Conservation (phyloP, 2,888 invertebrate species). For the Dendrolimus houi region DNA sequence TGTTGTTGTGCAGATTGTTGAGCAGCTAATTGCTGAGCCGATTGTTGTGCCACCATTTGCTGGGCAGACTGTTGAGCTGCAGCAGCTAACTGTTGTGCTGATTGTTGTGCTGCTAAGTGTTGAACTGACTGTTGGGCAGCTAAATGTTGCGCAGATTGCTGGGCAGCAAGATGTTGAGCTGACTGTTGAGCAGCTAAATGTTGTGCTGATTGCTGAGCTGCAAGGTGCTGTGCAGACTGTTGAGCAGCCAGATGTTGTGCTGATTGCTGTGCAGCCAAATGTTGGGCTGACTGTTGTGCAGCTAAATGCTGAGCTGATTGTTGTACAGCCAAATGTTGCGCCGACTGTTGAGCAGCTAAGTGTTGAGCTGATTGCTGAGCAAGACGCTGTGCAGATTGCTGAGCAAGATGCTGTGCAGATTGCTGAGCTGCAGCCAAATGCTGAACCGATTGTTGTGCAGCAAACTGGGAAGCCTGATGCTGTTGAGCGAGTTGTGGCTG, state of each 20-base stretch:
- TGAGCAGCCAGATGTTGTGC: constrained; percentile 23
- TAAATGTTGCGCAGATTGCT: constrained; percentile 29
- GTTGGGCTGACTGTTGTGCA: constrained; percentile 45
- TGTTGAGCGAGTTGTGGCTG: constrained; percentile 55
- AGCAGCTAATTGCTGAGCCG: constrained; percentile 54
- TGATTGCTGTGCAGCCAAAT: constrained; percentile 39
- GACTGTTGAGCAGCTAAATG: constrained; percentile 38
- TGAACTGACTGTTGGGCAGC: constrained; percentile 49
- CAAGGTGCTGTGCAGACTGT: constrained; percentile 39
- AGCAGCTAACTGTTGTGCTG: constrained; percentile 47
- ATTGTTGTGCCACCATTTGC: constrained; percentile 44
- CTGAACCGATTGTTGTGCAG: constrained; percentile 56
- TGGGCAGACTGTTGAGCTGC: constrained; percentile 45
- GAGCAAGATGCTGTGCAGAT: constrained; percentile 38
- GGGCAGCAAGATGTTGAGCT: constrained; percentile 35
- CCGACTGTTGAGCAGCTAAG: constrained; percentile 35
- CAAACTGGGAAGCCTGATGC: constrained; percentile 56
- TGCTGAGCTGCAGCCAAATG: constrained; percentile 50
- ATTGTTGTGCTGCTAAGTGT: constrained; percentile 48
- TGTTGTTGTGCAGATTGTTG: constrained; percentile 65
- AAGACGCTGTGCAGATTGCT: constrained; percentile 40
- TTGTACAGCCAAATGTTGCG: constrained; percentile 38
- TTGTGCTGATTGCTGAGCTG: constrained; percentile 37
- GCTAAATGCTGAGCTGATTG: constrained; percentile 46
- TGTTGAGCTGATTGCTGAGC: constrained; percentile 49